Conservation (phyloP, 2,113 vertebrate genomes). For the Rhipidura dahli region DNA sequence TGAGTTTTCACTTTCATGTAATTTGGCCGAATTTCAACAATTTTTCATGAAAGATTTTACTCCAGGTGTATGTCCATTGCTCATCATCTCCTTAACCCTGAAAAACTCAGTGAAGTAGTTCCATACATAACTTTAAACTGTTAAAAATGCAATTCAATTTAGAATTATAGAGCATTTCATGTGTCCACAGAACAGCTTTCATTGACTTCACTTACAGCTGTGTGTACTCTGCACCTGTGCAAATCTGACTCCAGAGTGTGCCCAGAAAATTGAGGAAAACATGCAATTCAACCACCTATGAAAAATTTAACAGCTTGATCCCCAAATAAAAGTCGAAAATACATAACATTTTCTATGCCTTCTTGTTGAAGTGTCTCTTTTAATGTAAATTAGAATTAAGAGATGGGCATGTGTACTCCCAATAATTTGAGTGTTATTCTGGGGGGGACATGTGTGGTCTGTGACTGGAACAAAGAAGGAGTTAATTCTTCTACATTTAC, state of each 20-base stretch:
- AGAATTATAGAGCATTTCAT: background rate
- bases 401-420: background rate
- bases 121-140: background rate
- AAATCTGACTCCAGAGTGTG: conserved; percentile 17
- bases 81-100: background rate
- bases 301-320: background rate
- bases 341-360: background rate
- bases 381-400: background rate
- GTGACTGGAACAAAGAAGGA: background rate
- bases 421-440: background rate
- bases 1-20: background rate
- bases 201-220: conserved; percentile 38
- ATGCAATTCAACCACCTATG: conserved; percentile 5
- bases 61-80: background rate
- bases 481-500: background rate
- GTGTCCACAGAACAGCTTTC: background rate
- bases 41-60: background rate
- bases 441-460: background rate
- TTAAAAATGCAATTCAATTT: background rate
- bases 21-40: background rate
- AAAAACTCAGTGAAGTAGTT: background rate
- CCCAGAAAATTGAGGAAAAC: conserved; percentile 8
- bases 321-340: background rate
- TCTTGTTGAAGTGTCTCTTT: background rate
- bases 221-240: conserved; percentile 47